phyloP scores from a whole-genome alignment of 2,113 vertebrate genomes.

The Protomyctophum bolini region DNA sequence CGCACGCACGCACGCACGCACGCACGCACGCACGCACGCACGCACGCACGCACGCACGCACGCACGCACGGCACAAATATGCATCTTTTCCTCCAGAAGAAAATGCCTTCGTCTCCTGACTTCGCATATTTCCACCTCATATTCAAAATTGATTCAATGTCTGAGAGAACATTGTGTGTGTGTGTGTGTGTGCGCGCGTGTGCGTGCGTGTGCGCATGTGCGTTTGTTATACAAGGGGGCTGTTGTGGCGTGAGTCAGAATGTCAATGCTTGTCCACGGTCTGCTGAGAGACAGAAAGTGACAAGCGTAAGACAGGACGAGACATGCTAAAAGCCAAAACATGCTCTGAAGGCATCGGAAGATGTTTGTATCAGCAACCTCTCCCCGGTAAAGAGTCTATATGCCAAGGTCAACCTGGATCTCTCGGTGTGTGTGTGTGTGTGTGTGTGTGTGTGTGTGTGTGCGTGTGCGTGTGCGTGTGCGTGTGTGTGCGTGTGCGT shows the following conservation, averaged over 20 bases:
- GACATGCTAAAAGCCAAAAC: slow-evolving; percentile 1
- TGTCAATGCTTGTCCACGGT: not conserved
- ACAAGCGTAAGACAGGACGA: slow-evolving; percentile 3
- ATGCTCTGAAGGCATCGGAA: not conserved
- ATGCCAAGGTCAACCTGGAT: not conserved
- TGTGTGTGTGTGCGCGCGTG: slow-evolving; percentile 14
- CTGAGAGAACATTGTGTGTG: slow-evolving; percentile 23
- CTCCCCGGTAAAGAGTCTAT: too few relatives aligned
- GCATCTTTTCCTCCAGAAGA: slow-evolving; percentile 27
- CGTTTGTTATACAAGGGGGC: slow-evolving; percentile 11
- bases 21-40: not conserved
- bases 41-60: not conserved
- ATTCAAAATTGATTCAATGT: slow-evolving; percentile 46
- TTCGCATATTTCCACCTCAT: slow-evolving; percentile 21
- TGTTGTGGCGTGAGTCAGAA: slow-evolving; percentile 5
- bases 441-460: slow-evolving; percentile 8
- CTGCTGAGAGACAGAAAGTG: slow-evolving; percentile 1
- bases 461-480: not conserved
- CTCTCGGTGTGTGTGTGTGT: not conserved
- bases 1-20: not conserved
- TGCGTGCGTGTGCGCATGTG: not conserved
- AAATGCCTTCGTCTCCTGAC: slow-evolving; percentile 31
- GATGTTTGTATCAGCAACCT: not conserved
- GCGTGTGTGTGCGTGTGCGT: not conserved
- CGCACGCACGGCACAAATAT: not conserved